phyloP scores from a whole-genome alignment of 2,888 invertebrate genomes.

The Lasioglossum villosulum region DNA sequence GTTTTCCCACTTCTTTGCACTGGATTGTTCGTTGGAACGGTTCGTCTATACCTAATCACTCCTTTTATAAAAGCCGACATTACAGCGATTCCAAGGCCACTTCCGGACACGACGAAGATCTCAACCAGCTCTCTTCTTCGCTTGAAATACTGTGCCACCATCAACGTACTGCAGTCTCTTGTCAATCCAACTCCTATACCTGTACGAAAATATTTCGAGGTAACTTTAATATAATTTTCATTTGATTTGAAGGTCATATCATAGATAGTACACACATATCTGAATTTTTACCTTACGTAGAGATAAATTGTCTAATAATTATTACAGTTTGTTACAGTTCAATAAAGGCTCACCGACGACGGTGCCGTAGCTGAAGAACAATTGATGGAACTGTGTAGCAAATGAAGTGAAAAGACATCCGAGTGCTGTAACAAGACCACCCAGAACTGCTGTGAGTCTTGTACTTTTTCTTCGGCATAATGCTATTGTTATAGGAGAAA shows the following conservation, averaged over 20 bases:
- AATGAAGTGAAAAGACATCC: conserved; percentile 96
- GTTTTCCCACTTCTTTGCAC: neutral
- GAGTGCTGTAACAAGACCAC: conserved; percentile 93
- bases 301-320: neutral
- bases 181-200: conserved; percentile 95
- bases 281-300: neutral
- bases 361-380: conserved; percentile 92
- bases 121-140: conserved; percentile 93
- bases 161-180: conserved; percentile 93
- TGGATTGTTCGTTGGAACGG: neutral
- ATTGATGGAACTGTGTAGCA: conserved; percentile 94
- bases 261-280: neutral
- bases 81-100: conserved; percentile 93
- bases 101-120: conserved; percentile 94
- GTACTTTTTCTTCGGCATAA: conserved; percentile 94
- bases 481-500: conserved; percentile 94
- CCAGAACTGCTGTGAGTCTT: conserved; percentile 94
- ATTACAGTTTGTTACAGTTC: neutral
- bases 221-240: neutral
- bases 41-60: conserved; percentile 88
- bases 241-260: neutral
- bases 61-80: conserved; percentile 93
- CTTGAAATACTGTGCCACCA: conserved; percentile 97
- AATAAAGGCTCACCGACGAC: conserved; percentile 85
- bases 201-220: conserved; percentile 44